A percentile compares a stretch with the other conserved stretches of the same genome.
Evolutionary conservation across 2,113 vertebrate species (phyloP).

Genomic region (Plecturocebus donacophilus): DNA sequence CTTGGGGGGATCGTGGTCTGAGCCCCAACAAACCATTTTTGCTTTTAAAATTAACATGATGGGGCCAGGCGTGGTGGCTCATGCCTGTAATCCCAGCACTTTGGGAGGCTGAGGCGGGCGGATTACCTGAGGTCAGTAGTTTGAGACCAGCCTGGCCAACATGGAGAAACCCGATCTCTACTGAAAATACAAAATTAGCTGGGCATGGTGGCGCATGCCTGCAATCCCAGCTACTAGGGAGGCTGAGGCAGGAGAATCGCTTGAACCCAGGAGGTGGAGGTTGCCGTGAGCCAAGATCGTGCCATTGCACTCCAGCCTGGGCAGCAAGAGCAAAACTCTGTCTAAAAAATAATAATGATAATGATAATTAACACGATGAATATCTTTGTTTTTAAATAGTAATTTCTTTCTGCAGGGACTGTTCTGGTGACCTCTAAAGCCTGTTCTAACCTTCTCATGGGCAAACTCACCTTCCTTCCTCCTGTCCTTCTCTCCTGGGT

Average conservation of each 20-base stretch:
- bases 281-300: too few relatives aligned
- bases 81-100: background rate
- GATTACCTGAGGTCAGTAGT: background rate
- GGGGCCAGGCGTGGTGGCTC: background rate
- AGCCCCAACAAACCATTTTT: background rate
- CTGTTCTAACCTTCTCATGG: too few relatives aligned
- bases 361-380: fast-evolving
- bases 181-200: too few relatives aligned
- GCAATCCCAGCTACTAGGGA: too few relatives aligned
- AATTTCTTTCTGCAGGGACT: background rate
- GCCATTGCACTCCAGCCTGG: too few relatives aligned
- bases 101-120: too few relatives aligned
- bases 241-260: too few relatives aligned
- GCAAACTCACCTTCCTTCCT: background rate
- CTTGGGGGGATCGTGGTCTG: background rate
- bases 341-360: too few relatives aligned
- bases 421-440: fast-evolving
- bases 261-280: too few relatives aligned
- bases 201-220: too few relatives aligned
- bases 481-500: background rate
- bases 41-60: background rate
- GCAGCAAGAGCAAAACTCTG: too few relatives aligned
- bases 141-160: background rate
- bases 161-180: background rate
- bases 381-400: background rate